Conservation (phyloP, 2,797 vertebrate genomes). For the Pseudomugil tenellus region DNA sequence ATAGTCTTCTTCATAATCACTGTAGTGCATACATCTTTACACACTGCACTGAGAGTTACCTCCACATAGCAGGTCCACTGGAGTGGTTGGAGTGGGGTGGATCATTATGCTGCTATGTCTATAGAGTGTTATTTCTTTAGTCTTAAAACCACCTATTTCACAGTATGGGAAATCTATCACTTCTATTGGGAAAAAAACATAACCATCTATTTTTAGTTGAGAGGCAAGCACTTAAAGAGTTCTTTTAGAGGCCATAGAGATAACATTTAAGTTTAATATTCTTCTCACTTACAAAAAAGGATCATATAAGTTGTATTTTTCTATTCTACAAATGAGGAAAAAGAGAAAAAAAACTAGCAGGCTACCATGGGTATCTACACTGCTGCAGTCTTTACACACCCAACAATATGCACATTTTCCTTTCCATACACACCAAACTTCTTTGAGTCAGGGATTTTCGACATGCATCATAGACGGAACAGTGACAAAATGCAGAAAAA, state of each 20-base stretch:
- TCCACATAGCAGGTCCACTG: conserved; percentile 18
- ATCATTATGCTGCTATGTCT: neutral
- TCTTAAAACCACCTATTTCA: neutral
- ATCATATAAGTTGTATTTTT: conserved; percentile 26
- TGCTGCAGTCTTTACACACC: conserved; percentile 9
- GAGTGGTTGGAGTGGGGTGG: conserved; percentile 16
- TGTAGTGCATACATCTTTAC: conserved; percentile 29
- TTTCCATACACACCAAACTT: neutral
- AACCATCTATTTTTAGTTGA: conserved; percentile 7
- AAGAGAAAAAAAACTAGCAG: conserved; percentile 33
- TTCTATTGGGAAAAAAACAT: neutral
- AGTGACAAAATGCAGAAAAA: conserved; percentile 54
- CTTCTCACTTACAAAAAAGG: conserved; percentile 31
- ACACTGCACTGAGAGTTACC: conserved; percentile 4
- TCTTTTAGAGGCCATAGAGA: conserved; percentile 23
- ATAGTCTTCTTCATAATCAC: conserved; percentile 42
- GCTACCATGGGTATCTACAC: conserved; percentile 15
- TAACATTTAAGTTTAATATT: conserved; percentile 40
- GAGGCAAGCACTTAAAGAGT: conserved; percentile 29
- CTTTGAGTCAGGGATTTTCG: conserved; percentile 39
- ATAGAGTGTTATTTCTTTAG: neutral
- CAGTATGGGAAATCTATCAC: neutral
- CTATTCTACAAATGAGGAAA: conserved; percentile 29
- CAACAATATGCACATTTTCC: conserved; percentile 25
- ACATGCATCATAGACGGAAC: conserved; percentile 36